These are phyloP conservation scores for Philereme vetulata DNA, from an alignment of 2,888 invertebrate species.

Conservation along the genomic window DNA sequence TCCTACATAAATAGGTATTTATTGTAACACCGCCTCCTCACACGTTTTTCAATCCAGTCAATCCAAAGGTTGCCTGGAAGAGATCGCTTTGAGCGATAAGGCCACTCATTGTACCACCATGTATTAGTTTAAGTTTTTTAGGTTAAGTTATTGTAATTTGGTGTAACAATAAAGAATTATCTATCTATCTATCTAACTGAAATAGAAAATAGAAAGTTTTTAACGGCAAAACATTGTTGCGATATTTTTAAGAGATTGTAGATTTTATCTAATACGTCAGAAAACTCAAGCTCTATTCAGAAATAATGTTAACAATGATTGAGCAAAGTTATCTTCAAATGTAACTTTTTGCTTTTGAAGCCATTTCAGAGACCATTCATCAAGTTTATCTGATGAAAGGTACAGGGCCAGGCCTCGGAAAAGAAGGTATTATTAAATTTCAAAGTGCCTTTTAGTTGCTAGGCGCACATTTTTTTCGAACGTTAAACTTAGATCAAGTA, in stretches of 20 bases:
- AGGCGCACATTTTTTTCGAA: too few species aligned
- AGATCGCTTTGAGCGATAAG: too few species aligned
- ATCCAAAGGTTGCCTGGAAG: too few species aligned
- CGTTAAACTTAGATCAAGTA: too few species aligned
- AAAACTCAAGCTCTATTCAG: slow-evolving; percentile 26
- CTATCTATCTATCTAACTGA: too few species aligned
- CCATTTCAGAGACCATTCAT: slow-evolving; percentile 18
- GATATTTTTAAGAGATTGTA: slow-evolving; percentile 30
- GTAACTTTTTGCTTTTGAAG: slow-evolving; percentile 2
- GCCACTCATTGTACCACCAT: too few species aligned
- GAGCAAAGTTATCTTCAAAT: slow-evolving; percentile 19
- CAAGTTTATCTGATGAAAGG: slow-evolving; percentile 26
- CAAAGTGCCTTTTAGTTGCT: not conserved
- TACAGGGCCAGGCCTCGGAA: slow-evolving; percentile 2
- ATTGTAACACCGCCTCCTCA: too few species aligned
- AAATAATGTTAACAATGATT: slow-evolving; percentile 37
- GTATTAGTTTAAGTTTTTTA: too few species aligned
- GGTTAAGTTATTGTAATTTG: too few species aligned
- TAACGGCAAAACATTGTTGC: slow-evolving; percentile 31
- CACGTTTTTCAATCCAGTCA: too few species aligned
- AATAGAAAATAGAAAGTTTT: slow-evolving; percentile 35
- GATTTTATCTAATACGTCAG: slow-evolving; percentile 37
- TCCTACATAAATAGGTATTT: too few species aligned
- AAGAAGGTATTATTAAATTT: not conserved
- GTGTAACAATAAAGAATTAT: too few species aligned